Conservation (phyloP, 2,888 invertebrate genomes). For the Hyppa rectilinea region DNA sequence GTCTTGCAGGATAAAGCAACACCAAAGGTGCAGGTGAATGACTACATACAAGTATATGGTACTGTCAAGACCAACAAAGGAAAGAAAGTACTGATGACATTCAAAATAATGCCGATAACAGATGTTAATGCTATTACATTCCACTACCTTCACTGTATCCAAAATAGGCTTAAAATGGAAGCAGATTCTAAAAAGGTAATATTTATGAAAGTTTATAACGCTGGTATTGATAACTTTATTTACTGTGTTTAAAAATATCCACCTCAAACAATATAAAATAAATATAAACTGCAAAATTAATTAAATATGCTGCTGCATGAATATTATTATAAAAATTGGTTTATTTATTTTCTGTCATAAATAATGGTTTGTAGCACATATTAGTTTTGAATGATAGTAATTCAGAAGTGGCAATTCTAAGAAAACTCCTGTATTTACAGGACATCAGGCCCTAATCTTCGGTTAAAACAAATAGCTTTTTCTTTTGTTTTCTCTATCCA, state of each 20-base stretch:
- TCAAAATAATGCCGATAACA: slow-evolving; percentile 86
- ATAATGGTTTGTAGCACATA: no score
- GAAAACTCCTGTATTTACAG: no score
- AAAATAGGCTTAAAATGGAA: slow-evolving; percentile 88
- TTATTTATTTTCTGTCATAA: no score
- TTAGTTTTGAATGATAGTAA: no score
- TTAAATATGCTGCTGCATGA: neutral
- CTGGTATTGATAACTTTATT: neutral
- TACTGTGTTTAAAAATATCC: neutral
- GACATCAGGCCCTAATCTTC: no score
- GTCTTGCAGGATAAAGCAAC: slow-evolving; percentile 83
- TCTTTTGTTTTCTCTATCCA: neutral
- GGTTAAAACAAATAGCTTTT: neutral
- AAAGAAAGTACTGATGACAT: slow-evolving; percentile 87
- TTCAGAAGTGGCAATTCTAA: no score
- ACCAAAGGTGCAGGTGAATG: slow-evolving; percentile 88
- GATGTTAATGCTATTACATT: slow-evolving; percentile 89
- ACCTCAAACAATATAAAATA: neutral
- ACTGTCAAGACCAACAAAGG: slow-evolving; percentile 89
- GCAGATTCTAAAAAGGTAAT: slow-evolving; percentile 87
- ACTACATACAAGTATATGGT: slow-evolving; percentile 87
- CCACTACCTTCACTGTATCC: slow-evolving; percentile 88
- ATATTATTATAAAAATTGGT: no score
- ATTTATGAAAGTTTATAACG: neutral
- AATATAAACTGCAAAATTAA: neutral